Conservation (phyloP, 2,888 invertebrate genomes). For the Epinotia ramella region DNA sequence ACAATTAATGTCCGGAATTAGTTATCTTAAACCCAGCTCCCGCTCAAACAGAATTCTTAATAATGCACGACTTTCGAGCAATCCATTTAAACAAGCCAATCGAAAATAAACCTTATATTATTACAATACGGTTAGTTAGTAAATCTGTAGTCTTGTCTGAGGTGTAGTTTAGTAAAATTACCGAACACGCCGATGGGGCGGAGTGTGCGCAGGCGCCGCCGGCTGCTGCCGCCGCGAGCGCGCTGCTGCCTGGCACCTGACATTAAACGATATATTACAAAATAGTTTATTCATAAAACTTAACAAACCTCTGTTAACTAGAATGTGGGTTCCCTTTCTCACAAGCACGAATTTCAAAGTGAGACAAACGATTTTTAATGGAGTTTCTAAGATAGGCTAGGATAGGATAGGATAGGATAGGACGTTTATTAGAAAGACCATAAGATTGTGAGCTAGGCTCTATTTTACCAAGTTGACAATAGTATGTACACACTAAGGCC, state of each 20-base stretch:
- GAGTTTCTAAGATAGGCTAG: no score
- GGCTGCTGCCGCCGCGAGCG: constrained; percentile 76
- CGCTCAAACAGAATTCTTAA: constrained; percentile 7
- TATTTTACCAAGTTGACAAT: no score
- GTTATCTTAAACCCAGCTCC: background rate
- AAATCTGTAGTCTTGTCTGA: constrained; percentile 26
- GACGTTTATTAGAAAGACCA: no score
- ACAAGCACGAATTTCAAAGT: no score
- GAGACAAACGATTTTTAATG: no score
- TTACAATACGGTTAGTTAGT: background rate
- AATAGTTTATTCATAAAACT: background rate
- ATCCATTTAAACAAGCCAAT: background rate
- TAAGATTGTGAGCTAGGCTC: no score
- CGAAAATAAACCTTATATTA: background rate
- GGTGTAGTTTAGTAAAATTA: constrained; percentile 60
- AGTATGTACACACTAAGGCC: no score
- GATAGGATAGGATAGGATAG: no score
- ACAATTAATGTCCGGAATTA: constrained; percentile 4
- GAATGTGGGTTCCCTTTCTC: no score
- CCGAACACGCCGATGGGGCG: constrained; percentile 81
- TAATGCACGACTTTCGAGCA: background rate
- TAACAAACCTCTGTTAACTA: background rate
- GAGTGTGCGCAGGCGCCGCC: constrained; percentile 80
- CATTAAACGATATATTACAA: background rate
- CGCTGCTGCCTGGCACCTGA: constrained; percentile 81